A percentile compares a stretch with the other conserved stretches of the same genome.
These are phyloP conservation scores for Panthera uncia DNA, from an alignment of 2,113 vertebrate species.

Conservation along the genomic window DNA sequence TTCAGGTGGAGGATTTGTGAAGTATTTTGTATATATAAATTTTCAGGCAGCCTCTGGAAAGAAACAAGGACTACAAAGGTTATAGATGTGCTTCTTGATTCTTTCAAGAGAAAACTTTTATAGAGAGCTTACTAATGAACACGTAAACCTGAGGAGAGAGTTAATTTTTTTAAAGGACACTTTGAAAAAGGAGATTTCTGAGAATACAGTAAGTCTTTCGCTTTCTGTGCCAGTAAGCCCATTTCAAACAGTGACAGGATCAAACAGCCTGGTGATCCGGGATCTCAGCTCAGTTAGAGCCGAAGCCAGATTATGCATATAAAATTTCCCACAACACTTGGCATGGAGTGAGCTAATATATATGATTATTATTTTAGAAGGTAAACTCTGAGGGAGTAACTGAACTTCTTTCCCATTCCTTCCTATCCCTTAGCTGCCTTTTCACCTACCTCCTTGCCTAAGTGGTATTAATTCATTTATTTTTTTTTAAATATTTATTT, in stretches of 20 bases:
- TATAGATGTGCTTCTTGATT: not conserved
- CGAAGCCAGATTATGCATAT: not conserved
- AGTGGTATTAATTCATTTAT: not conserved
- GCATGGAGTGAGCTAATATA: not conserved
- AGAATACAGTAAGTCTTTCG: not conserved
- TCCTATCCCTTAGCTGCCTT: not conserved
- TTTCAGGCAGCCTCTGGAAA: not conserved
- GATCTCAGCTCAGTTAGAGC: not conserved
- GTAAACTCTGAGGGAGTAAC: not conserved
- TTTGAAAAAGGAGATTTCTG: not conserved
- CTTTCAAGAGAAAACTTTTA: not conserved
- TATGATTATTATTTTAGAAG: not conserved
- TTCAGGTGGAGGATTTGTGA: not conserved
- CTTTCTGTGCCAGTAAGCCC: accelerated
- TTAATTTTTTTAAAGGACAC: not conserved
- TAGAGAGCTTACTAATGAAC: not conserved
- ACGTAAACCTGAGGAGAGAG: not conserved
- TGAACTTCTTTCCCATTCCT: not conserved
- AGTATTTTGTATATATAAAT: not conserved
- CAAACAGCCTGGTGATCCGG: not conserved
- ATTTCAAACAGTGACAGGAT: not conserved
- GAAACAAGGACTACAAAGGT: not conserved
- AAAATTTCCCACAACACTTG: not conserved
- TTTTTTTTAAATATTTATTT: not conserved
- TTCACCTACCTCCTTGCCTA: not conserved